Conservation (phyloP, 2,888 invertebrate species). For the Andricus quercusramuli region DNA sequence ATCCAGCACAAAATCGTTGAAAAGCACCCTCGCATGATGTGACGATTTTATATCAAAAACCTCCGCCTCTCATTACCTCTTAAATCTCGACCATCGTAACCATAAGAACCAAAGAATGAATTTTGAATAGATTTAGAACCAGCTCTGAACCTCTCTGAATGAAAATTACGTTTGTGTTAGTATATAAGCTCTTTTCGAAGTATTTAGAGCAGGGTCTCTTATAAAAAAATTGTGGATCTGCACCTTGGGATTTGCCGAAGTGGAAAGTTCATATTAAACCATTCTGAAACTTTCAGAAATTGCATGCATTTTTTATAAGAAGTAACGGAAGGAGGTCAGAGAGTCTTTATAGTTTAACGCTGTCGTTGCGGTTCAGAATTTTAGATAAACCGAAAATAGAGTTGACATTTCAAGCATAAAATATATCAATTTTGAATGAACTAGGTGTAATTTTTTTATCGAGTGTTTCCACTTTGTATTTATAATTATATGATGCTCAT, state of each 20-base stretch:
- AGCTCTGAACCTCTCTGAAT: neutral
- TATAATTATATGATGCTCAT: too few species aligned
- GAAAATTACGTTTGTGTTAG: neutral
- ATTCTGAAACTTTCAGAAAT: neutral
- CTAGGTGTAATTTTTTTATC: too few species aligned
- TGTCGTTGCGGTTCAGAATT: neutral
- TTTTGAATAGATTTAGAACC: neutral
- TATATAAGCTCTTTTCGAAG: neutral
- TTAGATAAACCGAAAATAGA: neutral
- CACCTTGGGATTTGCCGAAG: neutral
- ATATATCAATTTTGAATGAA: too few species aligned
- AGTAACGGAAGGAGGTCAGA: neutral
- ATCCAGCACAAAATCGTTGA: neutral
- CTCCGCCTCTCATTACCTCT: neutral
- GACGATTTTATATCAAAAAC: neutral
- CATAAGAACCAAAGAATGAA: neutral
- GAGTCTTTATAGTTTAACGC: neutral
- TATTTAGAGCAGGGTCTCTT: neutral
- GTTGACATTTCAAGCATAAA: neutral
- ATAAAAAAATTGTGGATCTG: neutral
- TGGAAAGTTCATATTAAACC: slow-evolving; percentile 1
- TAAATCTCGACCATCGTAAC: neutral
- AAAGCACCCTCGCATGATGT: slow-evolving; percentile 3
- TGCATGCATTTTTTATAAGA: slow-evolving; percentile 8
- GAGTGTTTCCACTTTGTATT: too few species aligned